phyloP scores from a whole-genome alignment of 2,113 vertebrate genomes.

The Tragulus kanchil region DNA sequence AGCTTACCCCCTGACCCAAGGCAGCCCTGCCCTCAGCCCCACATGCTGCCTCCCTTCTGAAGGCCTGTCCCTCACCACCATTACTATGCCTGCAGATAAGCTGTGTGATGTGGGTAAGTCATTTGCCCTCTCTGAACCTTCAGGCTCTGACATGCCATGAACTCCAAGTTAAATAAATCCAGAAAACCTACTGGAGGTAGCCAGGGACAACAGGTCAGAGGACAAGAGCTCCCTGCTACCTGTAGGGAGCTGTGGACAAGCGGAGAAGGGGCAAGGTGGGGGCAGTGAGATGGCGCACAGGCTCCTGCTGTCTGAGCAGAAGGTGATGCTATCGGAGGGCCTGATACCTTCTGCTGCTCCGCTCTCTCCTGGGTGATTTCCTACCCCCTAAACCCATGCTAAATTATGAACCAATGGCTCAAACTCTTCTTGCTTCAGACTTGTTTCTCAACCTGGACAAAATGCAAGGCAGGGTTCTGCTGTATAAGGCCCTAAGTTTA shows the following conservation, averaged over 20 bases:
- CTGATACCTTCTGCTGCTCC: not conserved
- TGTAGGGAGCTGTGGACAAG: not conserved
- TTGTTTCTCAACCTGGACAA: slow-evolving; percentile 29
- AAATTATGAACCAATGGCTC: not conserved
- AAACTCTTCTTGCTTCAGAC: not conserved
- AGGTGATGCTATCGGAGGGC: not conserved
- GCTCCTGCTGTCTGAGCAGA: not conserved
- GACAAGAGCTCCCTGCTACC: not conserved
- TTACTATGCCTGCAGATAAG: not conserved
- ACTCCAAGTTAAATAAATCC: slow-evolving; percentile 49
- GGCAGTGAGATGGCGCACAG: not conserved
- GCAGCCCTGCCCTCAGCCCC: not conserved
- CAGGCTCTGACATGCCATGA: not conserved
- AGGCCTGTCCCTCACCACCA: not conserved
- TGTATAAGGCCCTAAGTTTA: not conserved
- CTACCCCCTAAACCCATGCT: not conserved
- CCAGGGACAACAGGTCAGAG: not conserved
- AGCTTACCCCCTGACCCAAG: not conserved
- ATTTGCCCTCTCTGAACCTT: slow-evolving; percentile 30
- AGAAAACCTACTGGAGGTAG: not conserved
- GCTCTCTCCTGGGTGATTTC: not conserved
- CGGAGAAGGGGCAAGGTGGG: not conserved
- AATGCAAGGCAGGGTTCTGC: not conserved
- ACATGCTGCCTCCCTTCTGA: not conserved
- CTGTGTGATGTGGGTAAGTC: not conserved